Evolutionary conservation across 1,140 invertebrate genomes (phyloP), one percentile per base, ranked within the genome.

Genomic region (Mamestra configurata): DNA sequence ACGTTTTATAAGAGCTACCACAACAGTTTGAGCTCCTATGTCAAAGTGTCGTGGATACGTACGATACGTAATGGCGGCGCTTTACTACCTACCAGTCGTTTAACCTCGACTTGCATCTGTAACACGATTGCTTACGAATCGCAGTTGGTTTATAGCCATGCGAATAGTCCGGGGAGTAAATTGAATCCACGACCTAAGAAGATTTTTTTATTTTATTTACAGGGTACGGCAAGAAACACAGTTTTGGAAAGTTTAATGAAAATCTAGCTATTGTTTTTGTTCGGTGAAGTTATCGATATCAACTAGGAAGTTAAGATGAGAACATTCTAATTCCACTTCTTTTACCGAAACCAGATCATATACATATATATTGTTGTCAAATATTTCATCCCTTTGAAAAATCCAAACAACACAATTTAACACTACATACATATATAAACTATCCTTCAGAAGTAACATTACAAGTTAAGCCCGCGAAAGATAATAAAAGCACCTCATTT

Each of bases 1-100:
- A 57, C 22, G 20, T 75, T 64, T 46, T 64, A 43, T 31, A 49
- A 22, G 37, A 70, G 66, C 64, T 49, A 78, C 64, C 66, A 77
- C 49, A 27, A 22, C 35, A 35, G 20, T 70, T 76, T 46, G 37
- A 64, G 57, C n/a, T 70, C 15, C 27, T 37, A 77, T 70, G 51
- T 78, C 77, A 70, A 78, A 78, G 64, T 59, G 51, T 53, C 51
- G 10, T 43, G 53, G 66, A 43, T 43, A 46, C 20, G 35, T 18
- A 24, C 40, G 43, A 70, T 31, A 22, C 22, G 64, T 71, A 51
- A 79, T 35, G 22, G 77, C 68, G 46, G 37, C 57, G 40, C 22
- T 75, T 82, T 80, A 80, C 59, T 68, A 37, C 78, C 68, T 77
- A 73, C 49, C 77, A 80, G 24, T 40, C 78, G 68, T 82, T 82